Evolutionary conservation across 2,797 vertebrate genomes (phyloP).

Genomic region (Chanos chanos): DNA sequence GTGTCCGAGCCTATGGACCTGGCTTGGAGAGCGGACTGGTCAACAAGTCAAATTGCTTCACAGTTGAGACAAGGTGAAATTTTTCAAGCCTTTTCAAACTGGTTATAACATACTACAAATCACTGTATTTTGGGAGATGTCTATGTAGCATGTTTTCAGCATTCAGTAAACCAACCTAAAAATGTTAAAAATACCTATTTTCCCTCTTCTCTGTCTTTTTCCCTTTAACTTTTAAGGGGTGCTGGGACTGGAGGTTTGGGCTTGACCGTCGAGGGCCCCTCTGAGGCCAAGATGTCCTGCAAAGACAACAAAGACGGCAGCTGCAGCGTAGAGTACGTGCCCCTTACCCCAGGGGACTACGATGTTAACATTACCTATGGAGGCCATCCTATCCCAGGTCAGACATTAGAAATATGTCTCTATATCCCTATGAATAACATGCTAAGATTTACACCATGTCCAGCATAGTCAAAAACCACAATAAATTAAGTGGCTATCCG

Average conservation of each 20-base stretch:
- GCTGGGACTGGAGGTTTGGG: constrained; percentile 93
- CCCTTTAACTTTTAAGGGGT: constrained; percentile 69
- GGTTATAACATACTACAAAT: neutral
- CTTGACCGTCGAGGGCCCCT: constrained; percentile 92
- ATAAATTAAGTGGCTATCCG: too few relatives aligned
- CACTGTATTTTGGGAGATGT: too few relatives aligned
- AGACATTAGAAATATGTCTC: too few relatives aligned
- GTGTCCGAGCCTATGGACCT: constrained; percentile 88
- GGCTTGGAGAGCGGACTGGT: constrained; percentile 88
- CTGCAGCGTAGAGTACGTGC: constrained; percentile 93
- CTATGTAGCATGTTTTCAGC: too few relatives aligned
- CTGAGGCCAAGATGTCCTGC: constrained; percentile 96
- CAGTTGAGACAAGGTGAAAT: constrained; percentile 91
- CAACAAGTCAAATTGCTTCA: constrained; percentile 91
- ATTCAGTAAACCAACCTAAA: too few relatives aligned
- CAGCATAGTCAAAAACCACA: too few relatives aligned
- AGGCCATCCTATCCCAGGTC: constrained; percentile 87
- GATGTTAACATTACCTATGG: constrained; percentile 96
- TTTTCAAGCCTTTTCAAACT: neutral
- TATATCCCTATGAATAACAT: neutral
- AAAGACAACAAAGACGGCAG: constrained; percentile 98
- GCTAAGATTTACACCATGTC: neutral
- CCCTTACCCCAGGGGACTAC: constrained; percentile 88
- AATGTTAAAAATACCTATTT: too few relatives aligned
- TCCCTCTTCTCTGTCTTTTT: neutral